Evolutionary conservation across 2,797 vertebrate genomes (phyloP).

Genomic region (Eulemur coronatus): DNA sequence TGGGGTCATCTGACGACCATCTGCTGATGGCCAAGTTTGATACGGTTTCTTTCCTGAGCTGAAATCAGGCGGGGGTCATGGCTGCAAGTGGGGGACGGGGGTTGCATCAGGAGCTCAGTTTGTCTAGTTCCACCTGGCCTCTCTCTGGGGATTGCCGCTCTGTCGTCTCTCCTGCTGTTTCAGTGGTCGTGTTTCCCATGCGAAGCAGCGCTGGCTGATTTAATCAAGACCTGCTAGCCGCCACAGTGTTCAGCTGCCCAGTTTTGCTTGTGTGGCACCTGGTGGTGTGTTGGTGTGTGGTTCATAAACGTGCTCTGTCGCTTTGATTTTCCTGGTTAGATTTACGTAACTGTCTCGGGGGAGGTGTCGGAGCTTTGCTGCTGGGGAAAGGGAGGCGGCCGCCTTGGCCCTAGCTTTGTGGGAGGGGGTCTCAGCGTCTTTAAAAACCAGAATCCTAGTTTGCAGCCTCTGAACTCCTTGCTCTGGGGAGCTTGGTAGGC

Average conservation of each 20-base stretch:
- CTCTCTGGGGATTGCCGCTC: accelerated
- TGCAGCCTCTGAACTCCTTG: background rate
- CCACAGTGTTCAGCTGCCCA: accelerated
- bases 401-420: too few species aligned
- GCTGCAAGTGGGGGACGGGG: background rate
- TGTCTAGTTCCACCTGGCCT: background rate
- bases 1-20: background rate
- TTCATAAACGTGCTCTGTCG: accelerated
- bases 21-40: accelerated
- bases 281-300: background rate
- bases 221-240: accelerated
- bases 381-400: accelerated
- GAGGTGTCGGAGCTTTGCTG: background rate
- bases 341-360: background rate
- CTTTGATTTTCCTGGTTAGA: background rate
- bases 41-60: background rate
- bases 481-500: background rate
- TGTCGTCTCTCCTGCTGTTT: background rate
- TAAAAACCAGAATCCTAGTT: accelerated
- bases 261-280: background rate
- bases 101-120: background rate
- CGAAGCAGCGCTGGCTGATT: accelerated
- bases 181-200: background rate
- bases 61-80: accelerated
- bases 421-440: background rate